These are phyloP conservation scores for Zonotrichia albicollis DNA, from an alignment of 2,797 vertebrate genomes.

Conservation along the genomic window DNA sequence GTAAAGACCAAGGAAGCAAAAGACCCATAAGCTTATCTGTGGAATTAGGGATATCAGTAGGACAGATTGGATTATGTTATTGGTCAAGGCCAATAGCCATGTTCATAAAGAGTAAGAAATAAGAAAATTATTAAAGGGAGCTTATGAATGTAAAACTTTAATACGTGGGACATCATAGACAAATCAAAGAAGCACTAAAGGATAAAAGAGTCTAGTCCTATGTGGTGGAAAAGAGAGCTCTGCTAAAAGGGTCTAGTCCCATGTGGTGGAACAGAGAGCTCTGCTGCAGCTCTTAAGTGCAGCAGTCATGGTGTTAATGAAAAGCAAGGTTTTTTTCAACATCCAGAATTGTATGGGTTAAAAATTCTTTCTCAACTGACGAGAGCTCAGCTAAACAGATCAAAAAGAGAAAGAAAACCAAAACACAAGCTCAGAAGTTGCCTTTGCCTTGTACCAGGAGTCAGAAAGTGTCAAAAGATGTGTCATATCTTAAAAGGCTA, in stretches of 20 bases:
- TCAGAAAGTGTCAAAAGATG: conserved; percentile 61
- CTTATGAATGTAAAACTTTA: not conserved
- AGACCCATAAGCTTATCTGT: not conserved
- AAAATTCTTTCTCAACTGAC: conserved; percentile 42
- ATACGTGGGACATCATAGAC: not conserved
- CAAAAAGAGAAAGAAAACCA: conserved; percentile 55
- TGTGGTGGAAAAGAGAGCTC: not conserved
- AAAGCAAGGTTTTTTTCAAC: conserved; percentile 17
- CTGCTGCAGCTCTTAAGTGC: not conserved
- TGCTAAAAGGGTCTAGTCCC: not conserved
- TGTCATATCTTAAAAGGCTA: conserved; percentile 57
- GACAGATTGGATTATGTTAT: not conserved
- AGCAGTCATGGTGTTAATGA: not conserved
- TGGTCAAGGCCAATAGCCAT: not conserved
- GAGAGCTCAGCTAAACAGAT: conserved; percentile 56
- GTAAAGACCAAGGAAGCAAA: not conserved
- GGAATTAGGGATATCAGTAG: not conserved
- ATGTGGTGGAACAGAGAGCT: not conserved
- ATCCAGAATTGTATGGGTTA: conserved; percentile 40
- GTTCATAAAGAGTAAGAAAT: not conserved
- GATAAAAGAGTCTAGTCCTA: not conserved
- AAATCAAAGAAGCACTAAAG: not conserved
- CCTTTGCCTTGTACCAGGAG: conserved; percentile 45
- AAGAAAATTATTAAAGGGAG: not conserved
- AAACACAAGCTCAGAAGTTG: conserved; percentile 50